Evolutionary conservation across 2,113 vertebrate species (phyloP).

Genomic region (Rhinolophus sinicus): DNA sequence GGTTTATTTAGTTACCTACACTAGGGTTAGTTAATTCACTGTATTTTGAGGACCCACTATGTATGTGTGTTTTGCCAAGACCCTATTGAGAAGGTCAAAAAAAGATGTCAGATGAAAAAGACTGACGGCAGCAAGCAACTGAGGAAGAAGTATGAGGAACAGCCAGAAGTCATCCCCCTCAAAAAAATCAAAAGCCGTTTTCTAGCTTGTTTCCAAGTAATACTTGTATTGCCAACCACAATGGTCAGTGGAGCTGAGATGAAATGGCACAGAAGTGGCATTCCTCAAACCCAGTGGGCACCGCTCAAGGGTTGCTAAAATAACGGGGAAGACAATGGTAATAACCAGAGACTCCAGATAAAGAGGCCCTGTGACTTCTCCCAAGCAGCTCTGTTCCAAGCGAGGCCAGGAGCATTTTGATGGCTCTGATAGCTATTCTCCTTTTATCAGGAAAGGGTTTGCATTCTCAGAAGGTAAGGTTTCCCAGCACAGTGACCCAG

Average conservation of each 20-base stretch:
- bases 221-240: neutral
- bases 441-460: neutral
- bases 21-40: neutral
- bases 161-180: neutral
- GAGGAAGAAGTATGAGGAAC: neutral
- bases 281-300: neutral
- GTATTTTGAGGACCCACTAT: neutral
- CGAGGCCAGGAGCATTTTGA: neutral
- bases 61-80: neutral
- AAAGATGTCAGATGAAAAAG: neutral
- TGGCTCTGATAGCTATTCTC: neutral
- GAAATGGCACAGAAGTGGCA: neutral
- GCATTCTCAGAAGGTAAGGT: neutral
- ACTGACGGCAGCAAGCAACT: neutral
- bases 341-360: neutral
- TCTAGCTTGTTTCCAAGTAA: neutral
- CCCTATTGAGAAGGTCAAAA: neutral
- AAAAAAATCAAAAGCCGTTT: conserved; percentile 4
- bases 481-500: neutral
- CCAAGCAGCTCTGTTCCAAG: neutral
- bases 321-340: neutral
- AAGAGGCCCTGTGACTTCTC: neutral
- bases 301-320: neutral
- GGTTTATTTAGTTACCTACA: neutral
- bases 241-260: neutral